Evolutionary conservation across 2,113 vertebrate species (phyloP).

Genomic region (Myrmecobius fasciatus): DNA sequence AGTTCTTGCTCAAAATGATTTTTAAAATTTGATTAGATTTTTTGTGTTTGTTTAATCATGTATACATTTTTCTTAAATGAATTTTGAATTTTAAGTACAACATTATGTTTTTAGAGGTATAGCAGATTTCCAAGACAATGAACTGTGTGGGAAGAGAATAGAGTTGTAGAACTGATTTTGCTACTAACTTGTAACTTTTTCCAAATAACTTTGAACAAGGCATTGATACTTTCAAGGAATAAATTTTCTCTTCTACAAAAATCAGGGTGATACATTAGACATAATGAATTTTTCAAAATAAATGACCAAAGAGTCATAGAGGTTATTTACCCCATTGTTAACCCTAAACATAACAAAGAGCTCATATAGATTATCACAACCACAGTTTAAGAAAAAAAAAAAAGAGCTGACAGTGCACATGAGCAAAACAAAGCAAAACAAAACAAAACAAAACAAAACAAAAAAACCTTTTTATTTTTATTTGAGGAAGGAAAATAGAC

Average conservation of each 20-base stretch:
- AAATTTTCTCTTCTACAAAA: background rate
- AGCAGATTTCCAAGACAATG: background rate
- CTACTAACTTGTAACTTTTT: background rate
- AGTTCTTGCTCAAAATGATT: background rate
- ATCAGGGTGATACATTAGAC: background rate
- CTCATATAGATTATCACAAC: too few species aligned
- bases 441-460: too few species aligned
- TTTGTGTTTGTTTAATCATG: background rate
- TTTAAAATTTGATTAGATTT: background rate
- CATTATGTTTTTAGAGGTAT: background rate
- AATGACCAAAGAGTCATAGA: too few species aligned
- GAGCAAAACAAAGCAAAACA: too few species aligned
- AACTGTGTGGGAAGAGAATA: background rate
- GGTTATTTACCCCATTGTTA: too few species aligned
- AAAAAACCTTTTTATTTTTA: too few species aligned
- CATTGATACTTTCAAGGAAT: background rate
- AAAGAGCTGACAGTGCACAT: too few species aligned
- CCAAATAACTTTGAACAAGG: background rate
- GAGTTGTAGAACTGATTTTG: background rate
- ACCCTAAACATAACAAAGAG: too few species aligned
- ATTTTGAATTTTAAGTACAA: background rate
- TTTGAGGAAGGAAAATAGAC: too few species aligned
- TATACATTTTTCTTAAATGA: background rate
- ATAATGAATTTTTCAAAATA: background rate
- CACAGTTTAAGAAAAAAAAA: too few species aligned